phyloP scores from a whole-genome alignment of 1,140 invertebrate genomes.

The Ceratina japonica region DNA sequence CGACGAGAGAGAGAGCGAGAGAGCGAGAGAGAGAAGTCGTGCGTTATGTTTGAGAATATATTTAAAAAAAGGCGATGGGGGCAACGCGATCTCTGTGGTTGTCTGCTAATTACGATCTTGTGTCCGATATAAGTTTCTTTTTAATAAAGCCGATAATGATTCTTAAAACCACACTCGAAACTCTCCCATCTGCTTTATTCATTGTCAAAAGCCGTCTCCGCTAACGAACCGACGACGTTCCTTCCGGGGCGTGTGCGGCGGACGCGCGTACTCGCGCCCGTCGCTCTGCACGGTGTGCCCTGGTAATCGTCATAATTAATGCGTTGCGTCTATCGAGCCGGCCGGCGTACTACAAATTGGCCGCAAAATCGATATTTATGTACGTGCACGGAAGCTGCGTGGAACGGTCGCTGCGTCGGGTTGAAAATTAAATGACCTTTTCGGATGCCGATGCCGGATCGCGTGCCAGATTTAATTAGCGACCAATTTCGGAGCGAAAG shows the following conservation, averaged over 20 bases:
- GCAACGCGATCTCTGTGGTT: not conserved
- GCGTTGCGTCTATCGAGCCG: not conserved
- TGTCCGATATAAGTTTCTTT: conserved; percentile 17
- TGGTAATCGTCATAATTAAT: not conserved
- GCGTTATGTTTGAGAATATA: conserved; percentile 39
- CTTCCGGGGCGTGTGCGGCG: not conserved
- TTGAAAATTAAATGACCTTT: conserved; percentile 24
- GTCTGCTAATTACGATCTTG: conserved; percentile 29
- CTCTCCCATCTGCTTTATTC: not conserved
- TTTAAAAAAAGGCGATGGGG: conserved; percentile 9
- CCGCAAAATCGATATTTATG: conserved; percentile 11
- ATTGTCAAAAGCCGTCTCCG: not conserved
- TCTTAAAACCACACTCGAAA: conserved; percentile 9
- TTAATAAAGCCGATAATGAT: conserved; percentile 30
- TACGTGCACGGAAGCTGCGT: not conserved
- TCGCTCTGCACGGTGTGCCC: not conserved
- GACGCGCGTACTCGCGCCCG: not conserved
- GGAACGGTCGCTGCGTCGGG: not conserved
- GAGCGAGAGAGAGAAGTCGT: conserved; percentile 6
- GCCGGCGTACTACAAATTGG: not conserved
- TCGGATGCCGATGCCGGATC: not conserved
- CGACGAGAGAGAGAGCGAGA: not conserved
- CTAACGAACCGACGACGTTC: not conserved
- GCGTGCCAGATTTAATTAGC: not conserved
- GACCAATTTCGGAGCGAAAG: conserved; percentile 8